A percentile compares a stretch with the other conserved stretches of the same genome.
These are phyloP conservation scores for Synanthedon andrenaeformis DNA, from an alignment of 2,888 invertebrate genomes.

Conservation along the genomic window DNA sequence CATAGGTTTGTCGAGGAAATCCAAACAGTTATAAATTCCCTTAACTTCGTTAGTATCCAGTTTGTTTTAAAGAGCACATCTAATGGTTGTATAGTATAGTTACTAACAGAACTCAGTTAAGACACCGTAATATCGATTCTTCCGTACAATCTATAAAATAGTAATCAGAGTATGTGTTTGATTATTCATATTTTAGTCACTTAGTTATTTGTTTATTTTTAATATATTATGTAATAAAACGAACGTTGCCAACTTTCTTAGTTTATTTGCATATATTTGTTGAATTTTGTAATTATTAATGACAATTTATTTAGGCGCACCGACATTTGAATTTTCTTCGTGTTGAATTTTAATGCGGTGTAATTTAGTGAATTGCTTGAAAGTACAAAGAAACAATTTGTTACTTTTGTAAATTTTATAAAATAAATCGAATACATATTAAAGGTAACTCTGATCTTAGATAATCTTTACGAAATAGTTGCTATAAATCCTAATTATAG, in stretches of 20 bases:
- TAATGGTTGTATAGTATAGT: too few relatives aligned
- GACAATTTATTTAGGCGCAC: constrained; percentile 62
- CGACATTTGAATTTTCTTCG: constrained; percentile 51
- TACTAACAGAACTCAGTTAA: not conserved
- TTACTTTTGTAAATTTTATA: constrained; percentile 81
- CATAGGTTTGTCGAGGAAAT: too few relatives aligned
- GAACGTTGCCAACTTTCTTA: constrained; percentile 65
- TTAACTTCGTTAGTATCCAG: too few relatives aligned
- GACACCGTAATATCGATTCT: constrained; percentile 18
- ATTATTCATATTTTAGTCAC: constrained; percentile 63
- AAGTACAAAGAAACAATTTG: constrained; percentile 78
- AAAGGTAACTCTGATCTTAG: constrained; percentile 49
- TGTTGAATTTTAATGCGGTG: constrained; percentile 62
- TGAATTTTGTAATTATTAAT: constrained; percentile 62
- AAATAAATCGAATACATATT: constrained; percentile 64
- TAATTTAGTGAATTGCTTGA: constrained; percentile 76
- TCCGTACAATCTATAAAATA: not conserved
- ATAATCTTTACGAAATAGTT: constrained; percentile 62
- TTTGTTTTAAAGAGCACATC: too few relatives aligned
- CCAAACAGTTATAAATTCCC: too few relatives aligned
- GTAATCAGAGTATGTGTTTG: constrained; percentile 43
- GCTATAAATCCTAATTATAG: constrained; percentile 52
- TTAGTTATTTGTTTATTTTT: constrained; percentile 62
- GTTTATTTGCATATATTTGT: constrained; percentile 69
- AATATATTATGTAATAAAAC: constrained; percentile 53